phyloP scores from a whole-genome alignment of 2,888 invertebrate species.

The Candidula unifasciata region DNA sequence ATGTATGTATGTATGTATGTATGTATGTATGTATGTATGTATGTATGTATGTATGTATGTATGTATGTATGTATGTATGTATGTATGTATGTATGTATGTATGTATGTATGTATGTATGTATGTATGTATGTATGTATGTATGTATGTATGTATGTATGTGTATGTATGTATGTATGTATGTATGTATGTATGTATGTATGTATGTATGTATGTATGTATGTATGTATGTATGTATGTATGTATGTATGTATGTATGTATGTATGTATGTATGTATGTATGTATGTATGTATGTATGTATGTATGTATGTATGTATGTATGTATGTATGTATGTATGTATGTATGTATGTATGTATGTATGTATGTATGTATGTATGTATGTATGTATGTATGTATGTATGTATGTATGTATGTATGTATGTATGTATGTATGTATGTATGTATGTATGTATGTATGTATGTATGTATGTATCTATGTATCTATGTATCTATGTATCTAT shows the following conservation, averaged over 20 bases:
- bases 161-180: too few relatives aligned
- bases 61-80: slow-evolving; percentile 7
- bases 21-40: slow-evolving; percentile 21
- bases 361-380: slow-evolving; percentile 6
- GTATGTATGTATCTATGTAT: background rate
- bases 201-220: slow-evolving; percentile 9
- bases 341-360: slow-evolving; percentile 32
- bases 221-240: too few relatives aligned
- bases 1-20: slow-evolving; percentile 27
- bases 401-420: slow-evolving; percentile 2
- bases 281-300: slow-evolving; percentile 31
- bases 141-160: too few relatives aligned
- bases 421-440: slow-evolving; percentile 20
- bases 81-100: slow-evolving; percentile 7
- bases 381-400: background rate
- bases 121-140: too few relatives aligned
- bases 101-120: too few relatives aligned
- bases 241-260: background rate
- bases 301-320: slow-evolving; percentile 41
- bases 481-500: slow-evolving; percentile 28
- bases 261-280: slow-evolving; percentile 26
- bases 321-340: slow-evolving; percentile 36
- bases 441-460: background rate
- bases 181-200: too few relatives aligned
- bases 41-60: slow-evolving; percentile 1